Conservation (phyloP, 1,140 invertebrate genomes). For the Drosophila subobscura region DNA sequence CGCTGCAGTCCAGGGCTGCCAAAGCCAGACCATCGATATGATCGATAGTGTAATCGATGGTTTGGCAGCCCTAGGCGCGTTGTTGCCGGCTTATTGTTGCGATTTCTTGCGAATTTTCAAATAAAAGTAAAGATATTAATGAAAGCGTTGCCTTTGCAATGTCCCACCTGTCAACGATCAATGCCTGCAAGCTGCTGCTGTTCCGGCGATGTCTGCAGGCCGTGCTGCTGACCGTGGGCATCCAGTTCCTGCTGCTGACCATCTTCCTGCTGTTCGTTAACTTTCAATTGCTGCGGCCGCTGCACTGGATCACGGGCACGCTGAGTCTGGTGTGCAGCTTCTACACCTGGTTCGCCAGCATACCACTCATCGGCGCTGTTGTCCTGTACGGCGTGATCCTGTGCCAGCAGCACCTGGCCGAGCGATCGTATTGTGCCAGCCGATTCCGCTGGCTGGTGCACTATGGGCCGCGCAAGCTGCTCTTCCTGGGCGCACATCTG, state of each 20-base stretch:
- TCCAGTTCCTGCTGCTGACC: constrained; percentile 83
- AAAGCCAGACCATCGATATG: too few species aligned
- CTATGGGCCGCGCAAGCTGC: constrained; percentile 55
- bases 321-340: constrained; percentile 84
- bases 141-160: too few species aligned
- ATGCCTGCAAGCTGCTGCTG: constrained; percentile 48
- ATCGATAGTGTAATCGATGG: too few species aligned
- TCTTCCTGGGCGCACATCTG: constrained; percentile 84
- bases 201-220: constrained; percentile 63
- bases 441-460: constrained; percentile 84
- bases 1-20: too few species aligned
- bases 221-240: constrained; percentile 52
- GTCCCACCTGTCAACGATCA: constrained; percentile 2
- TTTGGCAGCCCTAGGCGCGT: too few species aligned
- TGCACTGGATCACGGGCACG: constrained; percentile 84
- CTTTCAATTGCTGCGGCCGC: constrained; percentile 84
- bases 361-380: constrained; percentile 85
- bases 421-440: constrained; percentile 84
- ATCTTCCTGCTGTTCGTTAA: constrained; percentile 85
- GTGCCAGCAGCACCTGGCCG: constrained; percentile 86
- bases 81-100: too few species aligned
- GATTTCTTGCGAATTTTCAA: too few species aligned
- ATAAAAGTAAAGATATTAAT: too few species aligned
- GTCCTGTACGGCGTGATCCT: constrained; percentile 86
- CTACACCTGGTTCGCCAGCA: constrained; percentile 85